phyloP scores from a whole-genome alignment of 1,140 invertebrate genomes.

The Drosophila pseudoananassae region DNA sequence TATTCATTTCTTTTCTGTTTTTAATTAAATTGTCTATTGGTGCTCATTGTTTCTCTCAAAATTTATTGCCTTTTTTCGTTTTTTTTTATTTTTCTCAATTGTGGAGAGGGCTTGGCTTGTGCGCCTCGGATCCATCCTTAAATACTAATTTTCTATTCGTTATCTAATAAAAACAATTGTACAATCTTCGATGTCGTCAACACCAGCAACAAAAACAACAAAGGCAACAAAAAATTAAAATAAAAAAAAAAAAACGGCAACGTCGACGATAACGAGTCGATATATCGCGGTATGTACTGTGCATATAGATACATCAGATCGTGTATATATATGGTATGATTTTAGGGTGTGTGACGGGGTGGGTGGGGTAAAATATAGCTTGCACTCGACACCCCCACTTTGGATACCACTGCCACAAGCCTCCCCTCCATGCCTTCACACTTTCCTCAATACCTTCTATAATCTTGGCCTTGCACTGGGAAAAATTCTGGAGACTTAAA shows the following conservation, averaged over 20 bases:
- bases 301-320: conserved; percentile 32
- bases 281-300: conserved; percentile 31
- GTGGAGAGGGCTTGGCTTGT: conserved; percentile 5
- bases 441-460: neutral
- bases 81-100: conserved; percentile 1
- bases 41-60: neutral
- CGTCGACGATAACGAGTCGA: conserved; percentile 36
- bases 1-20: neutral
- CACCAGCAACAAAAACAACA: conserved; percentile 17
- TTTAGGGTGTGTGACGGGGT: neutral
- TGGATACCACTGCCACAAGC: neutral
- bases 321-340: neutral
- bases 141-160: conserved; percentile 62
- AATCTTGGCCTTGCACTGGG: neutral
- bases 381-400: conserved; percentile 8
- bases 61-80: neutral
- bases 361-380: conserved; percentile 17
- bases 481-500: neutral
- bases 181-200: conserved; percentile 55
- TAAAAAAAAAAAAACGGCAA: neutral
- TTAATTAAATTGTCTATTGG: conserved; percentile 3
- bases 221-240: neutral
- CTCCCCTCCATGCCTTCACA: neutral
- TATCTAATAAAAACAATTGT: conserved; percentile 73
- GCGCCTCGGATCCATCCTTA: conserved; percentile 19